phyloP scores from a whole-genome alignment of 2,888 invertebrate genomes.

The Hedya salicella region DNA sequence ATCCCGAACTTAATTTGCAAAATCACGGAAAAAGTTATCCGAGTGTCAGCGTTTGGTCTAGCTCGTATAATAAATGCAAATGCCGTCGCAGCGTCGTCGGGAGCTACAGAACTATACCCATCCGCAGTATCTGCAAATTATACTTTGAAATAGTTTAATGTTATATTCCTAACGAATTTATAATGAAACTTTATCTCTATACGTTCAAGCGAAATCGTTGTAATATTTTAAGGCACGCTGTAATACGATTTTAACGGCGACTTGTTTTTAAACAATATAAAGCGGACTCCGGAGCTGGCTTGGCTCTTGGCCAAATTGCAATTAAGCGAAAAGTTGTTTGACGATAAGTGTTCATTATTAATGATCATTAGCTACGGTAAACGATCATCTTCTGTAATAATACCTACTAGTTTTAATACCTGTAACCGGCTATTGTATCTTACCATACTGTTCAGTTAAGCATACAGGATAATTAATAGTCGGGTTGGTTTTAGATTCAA shows the following conservation, averaged over 20 bases:
- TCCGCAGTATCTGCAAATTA: conserved; percentile 20
- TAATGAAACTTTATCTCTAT: conserved; percentile 6
- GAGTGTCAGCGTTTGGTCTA: conserved; percentile 32
- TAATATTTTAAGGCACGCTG: not conserved
- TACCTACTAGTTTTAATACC: not conserved
- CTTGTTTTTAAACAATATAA: conserved; percentile 37
- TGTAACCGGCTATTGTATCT: not conserved
- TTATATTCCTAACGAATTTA: conserved; percentile 4
- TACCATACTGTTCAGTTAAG: no score
- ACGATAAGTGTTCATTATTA: conserved; percentile 42
- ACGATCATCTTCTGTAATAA: conserved; percentile 20
- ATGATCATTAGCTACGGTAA: conserved; percentile 40
- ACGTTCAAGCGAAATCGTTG: not conserved
- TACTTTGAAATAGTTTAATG: conserved; percentile 23
- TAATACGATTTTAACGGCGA: conserved; percentile 18
- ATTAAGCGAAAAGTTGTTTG: conserved; percentile 49
- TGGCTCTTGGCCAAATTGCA: conserved; percentile 49
- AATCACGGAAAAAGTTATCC: conserved; percentile 32
- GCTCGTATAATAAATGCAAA: conserved; percentile 38
- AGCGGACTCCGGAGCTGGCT: conserved; percentile 36
- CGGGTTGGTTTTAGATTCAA: no score
- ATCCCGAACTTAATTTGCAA: conserved; percentile 23
- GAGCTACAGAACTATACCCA: conserved; percentile 4
- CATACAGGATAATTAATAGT: no score
- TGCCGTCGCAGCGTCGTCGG: conserved; percentile 13